These are phyloP conservation scores for Boulengeromyrus knoepffleri DNA, from an alignment of 2,113 vertebrate species.

Conservation along the genomic window DNA sequence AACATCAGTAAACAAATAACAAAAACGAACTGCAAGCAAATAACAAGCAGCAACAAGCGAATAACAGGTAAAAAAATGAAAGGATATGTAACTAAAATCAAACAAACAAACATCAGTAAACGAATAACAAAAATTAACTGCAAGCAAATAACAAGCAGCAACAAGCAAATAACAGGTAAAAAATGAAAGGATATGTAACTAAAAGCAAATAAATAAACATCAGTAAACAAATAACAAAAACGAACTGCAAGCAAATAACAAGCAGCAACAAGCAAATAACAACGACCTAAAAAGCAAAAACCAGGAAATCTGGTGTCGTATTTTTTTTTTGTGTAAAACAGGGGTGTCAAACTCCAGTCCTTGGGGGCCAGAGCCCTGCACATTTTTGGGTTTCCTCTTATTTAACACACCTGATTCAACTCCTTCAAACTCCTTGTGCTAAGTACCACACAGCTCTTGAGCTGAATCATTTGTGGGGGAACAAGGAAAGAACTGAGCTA, in stretches of 20 bases:
- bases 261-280: neutral
- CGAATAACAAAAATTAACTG: too few relatives aligned
- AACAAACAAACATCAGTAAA: too few relatives aligned
- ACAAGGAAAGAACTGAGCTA: too few relatives aligned
- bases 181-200: neutral
- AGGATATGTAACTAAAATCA: too few relatives aligned
- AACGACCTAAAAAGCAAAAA: neutral
- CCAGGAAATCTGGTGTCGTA: neutral
- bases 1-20: neutral
- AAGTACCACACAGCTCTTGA: too few relatives aligned
- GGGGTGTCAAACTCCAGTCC: too few relatives aligned
- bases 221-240: neutral
- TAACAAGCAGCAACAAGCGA: neutral
- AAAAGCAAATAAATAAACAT: neutral
- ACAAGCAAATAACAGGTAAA: neutral
- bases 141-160: neutral
- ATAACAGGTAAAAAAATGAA: too few relatives aligned
- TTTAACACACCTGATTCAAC: too few relatives aligned
- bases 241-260: neutral
- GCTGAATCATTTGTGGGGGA: too few relatives aligned
- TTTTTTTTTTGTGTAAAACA: neutral
- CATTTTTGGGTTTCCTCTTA: too few relatives aligned
- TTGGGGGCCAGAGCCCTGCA: too few relatives aligned
- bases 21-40: neutral
- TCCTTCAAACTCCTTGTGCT: too few relatives aligned